Conservation (phyloP, 1,140 invertebrate species). For the Scaptomyza graminum region DNA sequence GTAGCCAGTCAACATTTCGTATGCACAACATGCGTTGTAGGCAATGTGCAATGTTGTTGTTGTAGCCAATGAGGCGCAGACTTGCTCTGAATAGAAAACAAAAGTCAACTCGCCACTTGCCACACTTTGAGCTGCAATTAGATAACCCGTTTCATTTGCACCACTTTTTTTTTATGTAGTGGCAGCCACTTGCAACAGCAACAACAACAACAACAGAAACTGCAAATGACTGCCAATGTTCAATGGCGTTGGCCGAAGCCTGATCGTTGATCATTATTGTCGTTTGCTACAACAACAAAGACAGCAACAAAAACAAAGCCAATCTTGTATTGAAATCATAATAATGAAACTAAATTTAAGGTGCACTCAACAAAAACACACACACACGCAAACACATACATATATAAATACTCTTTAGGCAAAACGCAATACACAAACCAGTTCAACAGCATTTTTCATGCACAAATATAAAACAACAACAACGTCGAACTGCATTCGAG, state of each 20-base stretch:
- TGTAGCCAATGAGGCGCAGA: conserved; percentile 36
- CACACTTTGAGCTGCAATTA: conserved; percentile 77
- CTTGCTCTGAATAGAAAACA: conserved; percentile 73
- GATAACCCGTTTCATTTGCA: conserved; percentile 81
- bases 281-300: conserved; percentile 57
- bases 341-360: conserved; percentile 80
- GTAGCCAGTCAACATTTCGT: conserved; percentile 64
- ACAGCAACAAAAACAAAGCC: not conserved
- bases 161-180: conserved; percentile 62
- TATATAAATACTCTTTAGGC: conserved; percentile 1
- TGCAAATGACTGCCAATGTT: conserved; percentile 79
- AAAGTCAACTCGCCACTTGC: conserved; percentile 80
- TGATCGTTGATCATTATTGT: conserved; percentile 25
- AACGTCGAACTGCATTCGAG: conserved; percentile 27
- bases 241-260: conserved; percentile 69
- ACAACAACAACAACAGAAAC: conserved; percentile 23
- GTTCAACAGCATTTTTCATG: conserved; percentile 76
- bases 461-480: conserved; percentile 41
- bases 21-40: conserved; percentile 65
- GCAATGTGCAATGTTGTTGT: conserved; percentile 6
- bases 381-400: conserved; percentile 13
- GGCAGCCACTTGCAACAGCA: conserved; percentile 3
- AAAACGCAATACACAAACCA: conserved; percentile 57
- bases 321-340: conserved; percentile 75
- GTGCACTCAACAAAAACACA: conserved; percentile 56